A percentile compares a stretch with the other conserved stretches of the same genome.
These are phyloP conservation scores for Pachydiplax longipennis DNA, from an alignment of 2,888 invertebrate genomes.

Conservation along the genomic window DNA sequence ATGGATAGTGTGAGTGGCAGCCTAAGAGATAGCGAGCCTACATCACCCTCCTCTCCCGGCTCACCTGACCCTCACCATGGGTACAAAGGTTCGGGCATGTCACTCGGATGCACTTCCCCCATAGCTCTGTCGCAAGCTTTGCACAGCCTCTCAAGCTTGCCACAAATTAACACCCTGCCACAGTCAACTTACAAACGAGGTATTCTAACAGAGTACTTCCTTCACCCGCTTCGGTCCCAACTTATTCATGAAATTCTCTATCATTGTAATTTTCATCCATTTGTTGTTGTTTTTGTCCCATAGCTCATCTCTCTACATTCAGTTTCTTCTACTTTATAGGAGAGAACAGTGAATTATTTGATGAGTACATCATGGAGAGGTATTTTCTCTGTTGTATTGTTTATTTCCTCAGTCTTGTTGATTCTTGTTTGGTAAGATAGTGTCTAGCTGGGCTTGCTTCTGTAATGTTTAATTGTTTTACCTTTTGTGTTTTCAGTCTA, in stretches of 20 bases:
- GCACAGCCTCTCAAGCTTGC: constrained; percentile 54
- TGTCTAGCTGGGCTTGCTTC: neutral
- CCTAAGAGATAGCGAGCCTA: constrained; percentile 89
- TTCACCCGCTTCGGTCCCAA: neutral
- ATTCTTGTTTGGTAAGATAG: neutral
- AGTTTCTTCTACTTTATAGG: too few species aligned
- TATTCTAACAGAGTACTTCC: neutral
- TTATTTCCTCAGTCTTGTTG: too few species aligned
- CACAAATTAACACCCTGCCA: constrained; percentile 16
- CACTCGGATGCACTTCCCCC: constrained; percentile 62
- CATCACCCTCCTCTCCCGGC: constrained; percentile 85
- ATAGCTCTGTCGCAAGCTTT: constrained; percentile 67
- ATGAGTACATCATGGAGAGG: too few species aligned
- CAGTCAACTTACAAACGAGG: constrained; percentile 32
- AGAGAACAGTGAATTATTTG: too few species aligned
- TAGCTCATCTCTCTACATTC: too few species aligned
- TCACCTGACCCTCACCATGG: constrained; percentile 68
- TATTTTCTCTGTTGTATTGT: too few species aligned
- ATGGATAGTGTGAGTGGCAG: constrained; percentile 95
- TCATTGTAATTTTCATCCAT: too few species aligned
- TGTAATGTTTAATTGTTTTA: neutral
- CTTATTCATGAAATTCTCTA: too few species aligned
- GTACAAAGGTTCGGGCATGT: constrained; percentile 54
- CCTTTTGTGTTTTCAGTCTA: too few species aligned
- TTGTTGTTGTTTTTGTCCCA: too few species aligned